Conservation (phyloP, 1,140 invertebrate genomes). For the Drosophila tropicalis region DNA sequence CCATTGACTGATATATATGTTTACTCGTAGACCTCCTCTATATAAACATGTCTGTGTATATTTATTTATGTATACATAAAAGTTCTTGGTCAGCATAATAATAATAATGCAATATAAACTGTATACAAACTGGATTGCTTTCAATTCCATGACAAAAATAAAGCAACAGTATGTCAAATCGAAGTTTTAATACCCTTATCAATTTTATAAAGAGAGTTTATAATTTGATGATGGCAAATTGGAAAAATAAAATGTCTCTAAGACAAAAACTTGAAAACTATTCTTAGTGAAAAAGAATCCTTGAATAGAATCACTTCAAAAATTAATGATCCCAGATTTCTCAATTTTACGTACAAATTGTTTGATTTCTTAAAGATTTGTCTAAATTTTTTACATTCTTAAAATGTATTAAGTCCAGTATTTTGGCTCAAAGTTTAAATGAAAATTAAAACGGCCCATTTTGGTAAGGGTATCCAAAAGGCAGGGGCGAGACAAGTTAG, state of each 20-base stretch:
- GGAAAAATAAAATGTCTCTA: too few relatives aligned
- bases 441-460: constrained; percentile 12
- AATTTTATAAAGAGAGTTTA: too few relatives aligned
- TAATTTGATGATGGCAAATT: too few relatives aligned
- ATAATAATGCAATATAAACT: constrained; percentile 50
- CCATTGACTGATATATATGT: constrained; percentile 52
- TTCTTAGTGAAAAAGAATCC: too few relatives aligned
- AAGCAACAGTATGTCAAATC: constrained; percentile 9
- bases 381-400: too few relatives aligned
- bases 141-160: constrained; percentile 49
- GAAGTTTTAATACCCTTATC: constrained; percentile 1
- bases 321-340: too few relatives aligned
- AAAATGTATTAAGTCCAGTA: too few relatives aligned
- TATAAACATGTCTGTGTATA: constrained; percentile 1
- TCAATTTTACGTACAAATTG: too few relatives aligned
- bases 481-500: constrained; percentile 31
- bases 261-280: too few relatives aligned
- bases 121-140: constrained; percentile 62
- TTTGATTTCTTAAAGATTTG: too few relatives aligned
- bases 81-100: constrained; percentile 22
- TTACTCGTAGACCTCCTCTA: neutral
- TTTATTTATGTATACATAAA: neutral
- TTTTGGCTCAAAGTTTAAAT: neutral
- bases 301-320: too few relatives aligned
- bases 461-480: neutral